These are phyloP conservation scores for Arrhopalites spinosus DNA, from an alignment of 2,888 invertebrate species.

Conservation along the genomic window DNA sequence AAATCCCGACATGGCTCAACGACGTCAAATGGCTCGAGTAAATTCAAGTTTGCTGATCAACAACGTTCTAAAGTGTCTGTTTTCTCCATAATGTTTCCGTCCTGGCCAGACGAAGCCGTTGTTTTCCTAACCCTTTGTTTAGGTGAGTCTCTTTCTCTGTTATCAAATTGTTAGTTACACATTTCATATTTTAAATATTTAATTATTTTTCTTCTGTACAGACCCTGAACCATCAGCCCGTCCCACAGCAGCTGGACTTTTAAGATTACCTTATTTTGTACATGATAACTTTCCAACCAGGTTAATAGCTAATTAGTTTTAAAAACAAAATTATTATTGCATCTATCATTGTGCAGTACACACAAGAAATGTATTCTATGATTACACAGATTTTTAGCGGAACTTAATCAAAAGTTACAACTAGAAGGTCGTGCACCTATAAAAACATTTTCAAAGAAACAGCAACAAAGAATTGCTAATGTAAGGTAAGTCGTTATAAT, in stretches of 20 bases:
- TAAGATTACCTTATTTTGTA: constrained; percentile 70
- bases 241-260: constrained; percentile 67
- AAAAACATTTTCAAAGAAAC: constrained; percentile 49
- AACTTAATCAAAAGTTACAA: constrained; percentile 51
- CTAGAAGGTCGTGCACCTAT: constrained; percentile 51
- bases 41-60: constrained; percentile 36
- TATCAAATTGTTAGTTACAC: too few species aligned
- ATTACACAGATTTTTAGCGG: constrained; percentile 50
- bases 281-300: constrained; percentile 67
- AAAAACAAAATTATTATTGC: too few species aligned
- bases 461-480: constrained; percentile 45
- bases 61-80: constrained; percentile 44
- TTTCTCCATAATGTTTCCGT: constrained; percentile 54
- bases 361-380: background rate
- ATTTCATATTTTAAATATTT: too few species aligned
- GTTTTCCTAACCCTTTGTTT: constrained; percentile 53
- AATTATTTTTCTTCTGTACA: too few species aligned
- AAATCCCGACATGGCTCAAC: constrained; percentile 53
- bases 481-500: too few species aligned
- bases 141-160: too few species aligned
- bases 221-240: constrained; percentile 58
- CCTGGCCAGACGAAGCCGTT: constrained; percentile 54
- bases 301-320: constrained; percentile 16
- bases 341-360: too few species aligned
- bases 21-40: constrained; percentile 49